phyloP scores from a whole-genome alignment of 2,797 vertebrate species.

The Esox lucius region DNA sequence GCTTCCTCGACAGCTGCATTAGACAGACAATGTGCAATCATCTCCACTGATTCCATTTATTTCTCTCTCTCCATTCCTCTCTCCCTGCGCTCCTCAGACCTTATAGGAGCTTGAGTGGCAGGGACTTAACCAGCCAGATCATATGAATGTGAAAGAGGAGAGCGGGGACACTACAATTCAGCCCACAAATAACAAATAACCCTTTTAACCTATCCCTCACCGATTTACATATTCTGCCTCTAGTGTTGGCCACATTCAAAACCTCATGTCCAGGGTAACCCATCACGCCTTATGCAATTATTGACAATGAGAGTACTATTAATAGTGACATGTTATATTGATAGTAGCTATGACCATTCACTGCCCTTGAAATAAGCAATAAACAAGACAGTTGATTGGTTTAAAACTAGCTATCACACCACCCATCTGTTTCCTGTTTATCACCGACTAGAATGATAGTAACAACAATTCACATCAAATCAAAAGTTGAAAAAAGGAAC shows the following conservation, averaged over 20 bases:
- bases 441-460: background rate
- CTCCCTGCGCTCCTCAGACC: conserved; percentile 59
- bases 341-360: background rate
- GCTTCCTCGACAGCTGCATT: conserved; percentile 68
- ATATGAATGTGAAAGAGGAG: conserved; percentile 64
- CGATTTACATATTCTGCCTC: conserved; percentile 63
- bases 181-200: conserved; percentile 72
- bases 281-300: background rate
- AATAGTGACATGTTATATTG: background rate
- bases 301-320: background rate
- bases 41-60: conserved; percentile 71
- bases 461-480: background rate
- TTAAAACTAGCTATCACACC: conserved; percentile 12
- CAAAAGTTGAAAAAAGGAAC: background rate
- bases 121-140: conserved; percentile 75
- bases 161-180: conserved; percentile 59
- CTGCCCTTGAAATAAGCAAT: background rate
- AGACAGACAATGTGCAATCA: conserved; percentile 72
- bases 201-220: conserved; percentile 40
- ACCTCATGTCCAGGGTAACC: conserved; percentile 39
- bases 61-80: conserved; percentile 33
- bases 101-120: conserved; percentile 72
- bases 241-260: conserved; percentile 49
- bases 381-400: background rate
- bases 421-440: background rate